Conservation (phyloP, 2,797 vertebrate genomes). For the Chaunax sp. region DNA sequence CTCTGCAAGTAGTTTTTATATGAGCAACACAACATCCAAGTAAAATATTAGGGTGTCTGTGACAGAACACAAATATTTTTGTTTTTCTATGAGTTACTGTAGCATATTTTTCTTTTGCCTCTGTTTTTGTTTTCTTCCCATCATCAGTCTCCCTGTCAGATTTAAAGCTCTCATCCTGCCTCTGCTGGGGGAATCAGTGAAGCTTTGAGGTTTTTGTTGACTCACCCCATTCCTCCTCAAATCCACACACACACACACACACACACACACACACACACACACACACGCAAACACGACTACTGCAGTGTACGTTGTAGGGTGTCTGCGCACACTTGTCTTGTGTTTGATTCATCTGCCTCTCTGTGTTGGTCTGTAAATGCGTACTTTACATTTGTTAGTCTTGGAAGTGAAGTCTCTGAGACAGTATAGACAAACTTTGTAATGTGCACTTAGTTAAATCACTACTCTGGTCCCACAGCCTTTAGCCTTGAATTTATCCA, state of each 20-base stretch:
- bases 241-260: background rate
- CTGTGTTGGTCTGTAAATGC: background rate
- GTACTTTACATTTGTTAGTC: background rate
- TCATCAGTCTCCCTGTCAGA: conserved; percentile 21
- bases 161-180: conserved; percentile 27
- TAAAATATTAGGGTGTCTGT: too few relatives aligned
- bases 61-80: too few relatives aligned
- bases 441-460: background rate
- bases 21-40: too few relatives aligned
- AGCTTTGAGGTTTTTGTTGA: conserved; percentile 45
- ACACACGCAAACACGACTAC: background rate
- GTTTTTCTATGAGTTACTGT: too few relatives aligned
- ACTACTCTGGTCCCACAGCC: too few relatives aligned
- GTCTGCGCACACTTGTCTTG: background rate
- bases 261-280: background rate
- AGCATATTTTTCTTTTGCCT: too few relatives aligned
- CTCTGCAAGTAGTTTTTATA: too few relatives aligned
- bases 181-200: conserved; percentile 13
- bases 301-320: background rate
- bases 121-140: background rate
- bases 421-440: background rate
- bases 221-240: conserved; percentile 21
- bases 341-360: background rate
- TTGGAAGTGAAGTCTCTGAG: background rate
- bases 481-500: background rate